Percentiles rank a stretch among this genome's conserved stretches.
These are phyloP conservation scores for Corydoras maculifer DNA, from an alignment of 2,113 vertebrate genomes.

Conservation along the genomic window DNA sequence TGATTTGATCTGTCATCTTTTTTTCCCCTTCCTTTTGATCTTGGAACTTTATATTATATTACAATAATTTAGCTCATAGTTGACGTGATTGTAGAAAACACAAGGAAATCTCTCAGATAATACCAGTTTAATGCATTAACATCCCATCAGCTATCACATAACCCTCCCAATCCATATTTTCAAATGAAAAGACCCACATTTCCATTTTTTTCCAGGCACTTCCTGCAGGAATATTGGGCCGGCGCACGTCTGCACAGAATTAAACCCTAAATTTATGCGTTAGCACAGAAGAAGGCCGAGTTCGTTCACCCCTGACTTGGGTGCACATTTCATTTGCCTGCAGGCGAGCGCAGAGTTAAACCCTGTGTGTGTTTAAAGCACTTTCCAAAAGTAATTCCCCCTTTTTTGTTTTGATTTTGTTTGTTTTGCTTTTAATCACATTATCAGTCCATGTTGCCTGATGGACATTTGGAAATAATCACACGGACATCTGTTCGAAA, in stretches of 20 bases:
- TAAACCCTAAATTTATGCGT: constrained; percentile 39
- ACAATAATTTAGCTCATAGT: no score
- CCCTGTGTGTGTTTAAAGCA: neutral
- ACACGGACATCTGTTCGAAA: no score
- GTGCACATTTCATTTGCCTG: constrained; percentile 27
- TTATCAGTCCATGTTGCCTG: neutral
- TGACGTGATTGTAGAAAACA: no score
- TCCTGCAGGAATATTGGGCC: no score
- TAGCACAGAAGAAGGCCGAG: constrained; percentile 33
- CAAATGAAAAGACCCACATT: no score
- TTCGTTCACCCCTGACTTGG: constrained; percentile 37
- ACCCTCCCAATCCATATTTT: no score
- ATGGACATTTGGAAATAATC: no score
- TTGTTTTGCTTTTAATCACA: neutral
- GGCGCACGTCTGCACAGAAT: neutral
- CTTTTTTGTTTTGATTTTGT: neutral
- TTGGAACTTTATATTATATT: no score
- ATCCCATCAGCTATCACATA: no score
- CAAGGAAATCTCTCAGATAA: no score
- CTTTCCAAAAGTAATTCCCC: neutral
- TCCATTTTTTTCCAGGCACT: no score
- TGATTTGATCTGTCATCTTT: constrained; percentile 14
- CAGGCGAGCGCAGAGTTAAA: constrained; percentile 8
- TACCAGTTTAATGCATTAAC: no score
- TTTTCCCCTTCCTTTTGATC: neutral